Evolutionary conservation across 92 coral and sea anemone genomes (phyloP).

Genomic region (Metridium senile): DNA sequence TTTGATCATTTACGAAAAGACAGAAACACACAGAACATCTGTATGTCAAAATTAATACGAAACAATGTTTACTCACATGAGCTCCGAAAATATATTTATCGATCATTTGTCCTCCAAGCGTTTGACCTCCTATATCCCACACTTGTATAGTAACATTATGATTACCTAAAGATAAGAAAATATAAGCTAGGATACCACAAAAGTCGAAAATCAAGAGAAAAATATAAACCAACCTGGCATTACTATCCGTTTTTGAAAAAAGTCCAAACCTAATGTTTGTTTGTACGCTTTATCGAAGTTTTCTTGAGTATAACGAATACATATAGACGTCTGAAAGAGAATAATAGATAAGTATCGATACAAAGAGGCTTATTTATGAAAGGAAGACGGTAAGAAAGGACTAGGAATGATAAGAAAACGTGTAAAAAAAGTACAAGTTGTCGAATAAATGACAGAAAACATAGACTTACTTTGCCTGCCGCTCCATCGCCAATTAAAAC

Average conservation of each 20-base stretch:
- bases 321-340: constrained; percentile 84
- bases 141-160: constrained; percentile 92
- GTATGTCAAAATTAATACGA: too few species aligned
- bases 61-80: constrained; percentile 66
- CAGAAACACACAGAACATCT: background rate
- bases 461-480: constrained; percentile 82
- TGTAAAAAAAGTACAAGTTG: too few species aligned
- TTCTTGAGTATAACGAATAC: constrained; percentile 90
- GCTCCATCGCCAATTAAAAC: constrained; percentile 98
- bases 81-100: constrained; percentile 97
- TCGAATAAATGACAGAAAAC: background rate
- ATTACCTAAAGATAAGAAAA: constrained; percentile 56
- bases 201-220: background rate
- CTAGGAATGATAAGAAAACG: background rate
- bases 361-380: background rate
- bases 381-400: background rate
- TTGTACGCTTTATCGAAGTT: constrained; percentile 93
- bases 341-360: background rate
- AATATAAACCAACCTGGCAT: constrained; percentile 66
- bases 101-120: constrained; percentile 97
- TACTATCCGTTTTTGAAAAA: constrained; percentile 87
- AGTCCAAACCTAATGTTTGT: constrained; percentile 93
- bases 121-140: constrained; percentile 99
- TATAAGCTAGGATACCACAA: background rate
- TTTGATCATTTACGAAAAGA: too few species aligned